phyloP scores from a whole-genome alignment of 2,888 invertebrate genomes.

The Drosophila yooni region DNA sequence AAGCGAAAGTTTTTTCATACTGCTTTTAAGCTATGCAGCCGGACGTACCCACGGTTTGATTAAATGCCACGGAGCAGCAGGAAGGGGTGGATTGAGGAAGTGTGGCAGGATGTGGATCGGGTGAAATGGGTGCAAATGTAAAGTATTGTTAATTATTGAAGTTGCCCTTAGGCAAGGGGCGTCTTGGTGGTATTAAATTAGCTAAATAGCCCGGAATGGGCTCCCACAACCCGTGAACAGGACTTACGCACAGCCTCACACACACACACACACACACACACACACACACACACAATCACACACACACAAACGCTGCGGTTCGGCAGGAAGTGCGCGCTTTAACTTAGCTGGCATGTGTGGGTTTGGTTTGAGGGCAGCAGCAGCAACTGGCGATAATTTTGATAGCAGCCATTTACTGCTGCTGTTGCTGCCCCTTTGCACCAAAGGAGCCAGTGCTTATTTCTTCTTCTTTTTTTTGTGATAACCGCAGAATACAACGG shows the following conservation, averaged over 20 bases:
- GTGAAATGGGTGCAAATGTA: slow-evolving; percentile 35
- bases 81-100: not conserved
- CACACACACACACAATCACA: slow-evolving; percentile 6
- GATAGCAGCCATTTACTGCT: slow-evolving; percentile 67
- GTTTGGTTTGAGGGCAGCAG: slow-evolving; percentile 1
- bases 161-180: slow-evolving; percentile 26
- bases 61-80: slow-evolving; percentile 33
- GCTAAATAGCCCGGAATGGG: slow-evolving; percentile 48
- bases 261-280: slow-evolving; percentile 1
- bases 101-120: not conserved
- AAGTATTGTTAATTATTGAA: slow-evolving; percentile 73
- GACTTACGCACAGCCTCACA: slow-evolving; percentile 16
- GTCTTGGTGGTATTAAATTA: slow-evolving; percentile 54
- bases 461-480: slow-evolving; percentile 29
- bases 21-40: slow-evolving; percentile 7
- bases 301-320: slow-evolving; percentile 51
- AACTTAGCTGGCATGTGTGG: slow-evolving; percentile 46
- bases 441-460: slow-evolving; percentile 13
- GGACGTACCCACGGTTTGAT: slow-evolving; percentile 31
- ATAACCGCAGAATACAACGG: slow-evolving; percentile 27
- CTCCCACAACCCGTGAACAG: slow-evolving; percentile 29
- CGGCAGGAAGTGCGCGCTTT: slow-evolving; percentile 69
- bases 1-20: slow-evolving; percentile 7
- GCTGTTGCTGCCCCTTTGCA: slow-evolving; percentile 6
- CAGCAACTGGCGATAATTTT: slow-evolving; percentile 68